phyloP scores from a whole-genome alignment of 2,113 vertebrate species.

The Numenius arquata region DNA sequence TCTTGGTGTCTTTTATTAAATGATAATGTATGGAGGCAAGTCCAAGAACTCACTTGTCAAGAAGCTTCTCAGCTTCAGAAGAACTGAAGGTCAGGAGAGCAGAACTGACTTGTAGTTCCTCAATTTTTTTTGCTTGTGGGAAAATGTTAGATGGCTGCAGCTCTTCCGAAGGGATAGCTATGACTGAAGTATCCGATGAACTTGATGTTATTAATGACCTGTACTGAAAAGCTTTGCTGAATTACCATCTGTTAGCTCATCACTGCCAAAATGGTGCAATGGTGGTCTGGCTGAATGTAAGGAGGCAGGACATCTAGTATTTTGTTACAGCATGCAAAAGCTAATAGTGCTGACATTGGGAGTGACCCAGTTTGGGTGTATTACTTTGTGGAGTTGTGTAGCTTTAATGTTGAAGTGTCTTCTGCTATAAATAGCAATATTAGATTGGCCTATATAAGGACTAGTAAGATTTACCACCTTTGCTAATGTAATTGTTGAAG shows the following conservation, averaged over 20 bases:
- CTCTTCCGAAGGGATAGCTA: background rate
- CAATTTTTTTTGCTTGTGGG: background rate
- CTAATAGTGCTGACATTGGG: background rate
- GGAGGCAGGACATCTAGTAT: background rate
- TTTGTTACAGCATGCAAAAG: background rate
- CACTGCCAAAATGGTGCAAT: background rate
- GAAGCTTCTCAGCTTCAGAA: background rate
- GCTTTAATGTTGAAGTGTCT: background rate
- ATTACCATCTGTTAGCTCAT: background rate
- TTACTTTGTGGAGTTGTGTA: background rate
- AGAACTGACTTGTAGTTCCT: background rate
- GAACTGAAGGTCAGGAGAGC: background rate
- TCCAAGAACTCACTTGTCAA: background rate
- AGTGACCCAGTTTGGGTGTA: background rate
- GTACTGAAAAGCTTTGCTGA: background rate
- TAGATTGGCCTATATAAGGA: background rate
- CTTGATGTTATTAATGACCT: constrained; percentile 1
- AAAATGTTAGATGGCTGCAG: background rate
- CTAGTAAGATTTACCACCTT: background rate
- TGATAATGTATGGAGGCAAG: background rate
- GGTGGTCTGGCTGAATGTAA: background rate
- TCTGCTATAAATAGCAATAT: background rate
- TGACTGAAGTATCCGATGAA: background rate
- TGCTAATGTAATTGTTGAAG: background rate
- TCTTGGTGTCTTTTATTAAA: background rate